Conservation (phyloP, 2,888 invertebrate genomes). For the Drosophila vallismaia region DNA sequence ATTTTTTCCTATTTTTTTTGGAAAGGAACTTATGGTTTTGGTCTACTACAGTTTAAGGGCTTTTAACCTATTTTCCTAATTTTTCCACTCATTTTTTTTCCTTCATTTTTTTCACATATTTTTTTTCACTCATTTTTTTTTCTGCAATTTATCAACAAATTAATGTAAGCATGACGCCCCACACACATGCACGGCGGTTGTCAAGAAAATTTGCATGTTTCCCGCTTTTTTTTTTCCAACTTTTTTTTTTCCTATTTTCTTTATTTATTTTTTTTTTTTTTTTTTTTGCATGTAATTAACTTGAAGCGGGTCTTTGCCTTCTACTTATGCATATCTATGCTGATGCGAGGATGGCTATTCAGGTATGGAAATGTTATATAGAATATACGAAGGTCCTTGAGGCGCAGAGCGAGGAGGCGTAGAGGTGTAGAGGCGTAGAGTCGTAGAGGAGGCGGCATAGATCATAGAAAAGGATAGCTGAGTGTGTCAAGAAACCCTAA, state of each 20-base stretch:
- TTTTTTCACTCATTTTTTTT: conserved; percentile 1
- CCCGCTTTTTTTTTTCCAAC: conserved; percentile 24
- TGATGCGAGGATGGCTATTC: conserved; percentile 14
- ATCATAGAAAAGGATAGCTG: background rate
- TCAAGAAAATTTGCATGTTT: conserved; percentile 67
- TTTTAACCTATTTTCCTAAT: conserved; percentile 65
- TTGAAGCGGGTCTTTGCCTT: conserved; percentile 66
- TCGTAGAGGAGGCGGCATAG: background rate
- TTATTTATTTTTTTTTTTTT: conserved; percentile 22
- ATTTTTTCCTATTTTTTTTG: conserved; percentile 8
- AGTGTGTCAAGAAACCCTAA: too few relatives aligned
- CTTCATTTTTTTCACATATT: conserved; percentile 52
- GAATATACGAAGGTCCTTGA: conserved; percentile 13
- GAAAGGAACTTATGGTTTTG: conserved; percentile 34
- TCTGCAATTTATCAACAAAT: conserved; percentile 73
- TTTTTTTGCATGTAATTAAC: conserved; percentile 71
- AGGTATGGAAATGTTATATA: conserved; percentile 1
- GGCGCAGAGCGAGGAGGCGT: background rate
- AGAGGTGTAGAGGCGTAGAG: too few relatives aligned
- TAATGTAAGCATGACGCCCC: conserved; percentile 69
- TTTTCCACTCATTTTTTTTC: background rate
- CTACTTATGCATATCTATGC: conserved; percentile 41
- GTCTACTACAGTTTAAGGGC: conserved; percentile 58
- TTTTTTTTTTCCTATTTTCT: background rate
- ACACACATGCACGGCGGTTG: conserved; percentile 39